phyloP scores from a whole-genome alignment of 1,140 invertebrate species.

The Meteorus sp. region DNA sequence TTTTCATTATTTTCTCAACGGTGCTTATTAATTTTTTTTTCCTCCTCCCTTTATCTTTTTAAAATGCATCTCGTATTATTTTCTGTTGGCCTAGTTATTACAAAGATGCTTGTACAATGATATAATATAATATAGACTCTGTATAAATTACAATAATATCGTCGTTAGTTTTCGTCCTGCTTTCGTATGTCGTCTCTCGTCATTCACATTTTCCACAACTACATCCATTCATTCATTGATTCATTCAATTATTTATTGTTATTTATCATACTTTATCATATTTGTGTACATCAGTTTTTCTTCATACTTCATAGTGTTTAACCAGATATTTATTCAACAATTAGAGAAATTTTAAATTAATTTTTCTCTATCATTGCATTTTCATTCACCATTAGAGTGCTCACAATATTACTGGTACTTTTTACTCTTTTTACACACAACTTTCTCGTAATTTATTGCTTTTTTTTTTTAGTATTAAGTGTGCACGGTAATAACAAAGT shows the following conservation, averaged over 20 bases:
- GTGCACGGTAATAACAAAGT: not conserved
- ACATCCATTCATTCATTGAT: constrained; percentile 12
- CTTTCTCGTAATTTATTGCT: constrained; percentile 46
- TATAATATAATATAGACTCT: constrained; percentile 55
- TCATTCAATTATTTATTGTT: constrained; percentile 19
- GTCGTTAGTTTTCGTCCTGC: constrained; percentile 24
- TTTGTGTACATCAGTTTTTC: not conserved
- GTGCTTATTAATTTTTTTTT: not conserved
- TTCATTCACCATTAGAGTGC: not conserved
- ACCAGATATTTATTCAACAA: constrained; percentile 37
- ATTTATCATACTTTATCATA: not conserved
- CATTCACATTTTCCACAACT: constrained; percentile 12
- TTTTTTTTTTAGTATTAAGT: constrained; percentile 42
- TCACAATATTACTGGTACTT: not conserved
- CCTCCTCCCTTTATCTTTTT: not conserved
- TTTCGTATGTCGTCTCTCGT: constrained; percentile 17
- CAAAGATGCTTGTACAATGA: constrained; percentile 50
- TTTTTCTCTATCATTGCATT: no score
- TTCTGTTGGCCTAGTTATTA: constrained; percentile 34
- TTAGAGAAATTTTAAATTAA: constrained; percentile 19
- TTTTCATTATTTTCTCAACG: not conserved
- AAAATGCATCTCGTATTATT: not conserved
- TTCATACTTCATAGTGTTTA: constrained; percentile 27
- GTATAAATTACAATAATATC: constrained; percentile 56
- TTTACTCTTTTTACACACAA: constrained; percentile 23